Percentiles rank a stretch among this genome's conserved stretches.
phyloP scores from a whole-genome alignment of 2,888 invertebrate genomes.

The Ochropleura plecta region DNA sequence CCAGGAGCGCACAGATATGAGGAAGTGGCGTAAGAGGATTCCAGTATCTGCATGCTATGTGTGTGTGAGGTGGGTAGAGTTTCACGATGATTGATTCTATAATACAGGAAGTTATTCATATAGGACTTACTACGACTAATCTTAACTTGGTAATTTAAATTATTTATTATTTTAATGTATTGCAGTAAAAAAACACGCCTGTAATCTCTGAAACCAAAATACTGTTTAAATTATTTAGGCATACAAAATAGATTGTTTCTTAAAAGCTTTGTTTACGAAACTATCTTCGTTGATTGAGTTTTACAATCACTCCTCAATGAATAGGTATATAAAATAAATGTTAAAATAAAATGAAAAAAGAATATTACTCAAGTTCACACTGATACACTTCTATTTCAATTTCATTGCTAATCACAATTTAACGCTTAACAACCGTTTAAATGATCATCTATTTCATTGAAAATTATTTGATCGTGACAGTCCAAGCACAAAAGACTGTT shows the following conservation, averaged over 20 bases:
- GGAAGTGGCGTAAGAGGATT: constrained; percentile 36
- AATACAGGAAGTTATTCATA: not conserved
- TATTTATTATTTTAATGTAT: not conserved
- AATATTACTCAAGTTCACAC: constrained; percentile 42
- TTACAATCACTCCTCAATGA: constrained; percentile 15
- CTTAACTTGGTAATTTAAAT: not conserved
- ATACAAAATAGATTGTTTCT: not conserved
- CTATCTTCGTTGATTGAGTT: not conserved
- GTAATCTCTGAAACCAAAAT: not conserved
- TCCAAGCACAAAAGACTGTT: constrained; percentile 16
- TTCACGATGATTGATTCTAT: not conserved
- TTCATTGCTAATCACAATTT: constrained; percentile 51
- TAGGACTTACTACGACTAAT: not conserved
- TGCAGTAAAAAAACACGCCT: not conserved
- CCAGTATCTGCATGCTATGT: not conserved
- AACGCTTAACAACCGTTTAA: constrained; percentile 38
- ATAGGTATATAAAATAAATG: not conserved
- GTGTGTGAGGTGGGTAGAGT: not conserved
- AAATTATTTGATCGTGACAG: constrained; percentile 38
- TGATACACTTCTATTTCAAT: constrained; percentile 44
- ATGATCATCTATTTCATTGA: constrained; percentile 42
- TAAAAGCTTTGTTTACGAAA: not conserved
- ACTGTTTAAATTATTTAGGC: not conserved
- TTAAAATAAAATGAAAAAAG: not conserved
- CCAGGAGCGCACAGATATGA: constrained; percentile 7